Evolutionary conservation across 2,113 vertebrate genomes (phyloP), one percentile per base, ranked within the genome.

Genomic region (Stigmatopora nigra): DNA sequence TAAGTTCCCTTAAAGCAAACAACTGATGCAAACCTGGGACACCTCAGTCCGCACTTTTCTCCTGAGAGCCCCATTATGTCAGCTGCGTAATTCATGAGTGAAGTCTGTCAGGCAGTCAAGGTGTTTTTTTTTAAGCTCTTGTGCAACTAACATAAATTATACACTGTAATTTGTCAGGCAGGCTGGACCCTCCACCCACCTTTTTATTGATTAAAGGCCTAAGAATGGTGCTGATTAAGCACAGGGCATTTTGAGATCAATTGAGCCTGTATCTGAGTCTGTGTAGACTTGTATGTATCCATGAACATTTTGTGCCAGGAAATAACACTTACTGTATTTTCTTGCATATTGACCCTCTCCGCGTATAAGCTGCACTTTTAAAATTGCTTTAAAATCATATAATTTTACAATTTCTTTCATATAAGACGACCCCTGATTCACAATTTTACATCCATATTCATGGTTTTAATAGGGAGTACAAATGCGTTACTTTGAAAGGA

Each of bases 201-300:
- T 78, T 71, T 48, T 14, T 80, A 85, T 81, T 70, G 79, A 87
- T 82, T 69, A 57, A 72, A 11, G 65, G 68, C 58, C 68, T 44
- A 35, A 67, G 66, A 47, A 61, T 15, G 49, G 38, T 78, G 84
- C 82, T 80, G 84, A 86, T 78, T 51, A 75, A 83, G 84, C 84
- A 77, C 62, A 17, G 9, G 25, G 69, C 61, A 75, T 69, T 69
- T 66, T 36, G 25, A 61, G 56, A 72, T 74, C 73, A 74, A 68
- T 84, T 72, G 72, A 64, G 64, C 48, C 74, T 25, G 59, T 63
- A 58, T 73, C 46, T 15, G 15, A 14, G 58, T 63, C 1, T 51
- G 15, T 76, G 72, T 51, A 62, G 7, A 63, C n/a, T n/a, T 59
- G 12, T 25, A 55, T 69, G 60, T 49, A 53, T 64, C 64, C 36